phyloP scores from a whole-genome alignment of 2,888 invertebrate species.

The Allygus modestus region DNA sequence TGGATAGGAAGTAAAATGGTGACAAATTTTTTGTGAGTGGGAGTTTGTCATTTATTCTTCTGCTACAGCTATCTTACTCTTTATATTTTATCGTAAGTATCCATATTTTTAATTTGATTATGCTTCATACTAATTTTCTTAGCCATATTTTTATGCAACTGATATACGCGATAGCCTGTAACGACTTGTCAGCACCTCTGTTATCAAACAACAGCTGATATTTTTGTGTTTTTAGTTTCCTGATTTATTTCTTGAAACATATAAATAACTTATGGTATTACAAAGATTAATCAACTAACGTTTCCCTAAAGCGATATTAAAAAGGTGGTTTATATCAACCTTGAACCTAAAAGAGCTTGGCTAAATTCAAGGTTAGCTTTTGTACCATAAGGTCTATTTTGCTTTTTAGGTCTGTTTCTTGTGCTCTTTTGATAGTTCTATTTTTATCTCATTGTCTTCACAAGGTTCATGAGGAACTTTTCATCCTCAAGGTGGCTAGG shows the following conservation, averaged over 20 bases:
- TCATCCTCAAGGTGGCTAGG: too few relatives aligned
- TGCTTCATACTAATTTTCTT: neutral
- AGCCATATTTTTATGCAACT: neutral
- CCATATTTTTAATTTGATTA: neutral
- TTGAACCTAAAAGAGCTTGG: neutral
- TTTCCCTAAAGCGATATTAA: neutral
- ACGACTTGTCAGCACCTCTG: slow-evolving; percentile 11
- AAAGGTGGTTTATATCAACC: neutral
- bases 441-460: neutral
- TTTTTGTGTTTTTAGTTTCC: neutral
- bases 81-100: neutral
- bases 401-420: neutral
- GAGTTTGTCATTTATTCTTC: neutral
- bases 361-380: slow-evolving; percentile 37
- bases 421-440: neutral
- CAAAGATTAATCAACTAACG: too few relatives aligned
- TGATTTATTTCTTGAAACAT: neutral
- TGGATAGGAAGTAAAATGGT: slow-evolving; percentile 9
- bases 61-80: neutral
- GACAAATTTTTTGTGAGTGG: slow-evolving; percentile 26
- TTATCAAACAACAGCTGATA: slow-evolving; percentile 43
- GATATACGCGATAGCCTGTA: too few relatives aligned
- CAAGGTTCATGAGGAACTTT: too few relatives aligned
- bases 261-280: too few relatives aligned
- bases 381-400: neutral